Percentiles rank a stretch among this genome's conserved stretches.
Conservation (phyloP, 2,113 vertebrate species). For the sheep (Ovis aries) region DNA sequence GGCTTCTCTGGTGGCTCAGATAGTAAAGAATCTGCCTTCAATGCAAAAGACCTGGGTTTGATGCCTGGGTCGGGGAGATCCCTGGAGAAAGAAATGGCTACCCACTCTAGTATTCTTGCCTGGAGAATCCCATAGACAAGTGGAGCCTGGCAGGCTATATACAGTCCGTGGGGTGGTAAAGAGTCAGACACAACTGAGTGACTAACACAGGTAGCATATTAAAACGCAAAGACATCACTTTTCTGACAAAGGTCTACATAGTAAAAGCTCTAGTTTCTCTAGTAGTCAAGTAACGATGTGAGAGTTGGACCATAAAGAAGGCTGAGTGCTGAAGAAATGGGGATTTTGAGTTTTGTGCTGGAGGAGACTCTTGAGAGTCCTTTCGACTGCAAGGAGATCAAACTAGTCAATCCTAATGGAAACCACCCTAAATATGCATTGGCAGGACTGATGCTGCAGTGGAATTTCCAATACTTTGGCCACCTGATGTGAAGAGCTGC, state of each 20-base stretch:
- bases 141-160: neutral
- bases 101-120: neutral
- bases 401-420: neutral
- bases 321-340: neutral
- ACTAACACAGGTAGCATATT: neutral
- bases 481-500: fast-evolving
- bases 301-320: neutral
- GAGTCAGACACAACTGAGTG: neutral
- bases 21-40: neutral
- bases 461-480: neutral
- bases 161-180: neutral
- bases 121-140: neutral
- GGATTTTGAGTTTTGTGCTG: neutral
- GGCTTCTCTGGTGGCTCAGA: neutral
- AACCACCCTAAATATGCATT: neutral
- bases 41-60: neutral
- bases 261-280: neutral
- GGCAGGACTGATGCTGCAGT: neutral
- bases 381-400: neutral
- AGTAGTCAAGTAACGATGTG: neutral
- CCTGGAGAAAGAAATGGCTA: neutral
- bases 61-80: neutral
- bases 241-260: neutral
- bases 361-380: neutral
- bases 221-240: neutral